Evolutionary conservation across 2,888 invertebrate genomes (phyloP).

Genomic region (Phortica okadai): DNA sequence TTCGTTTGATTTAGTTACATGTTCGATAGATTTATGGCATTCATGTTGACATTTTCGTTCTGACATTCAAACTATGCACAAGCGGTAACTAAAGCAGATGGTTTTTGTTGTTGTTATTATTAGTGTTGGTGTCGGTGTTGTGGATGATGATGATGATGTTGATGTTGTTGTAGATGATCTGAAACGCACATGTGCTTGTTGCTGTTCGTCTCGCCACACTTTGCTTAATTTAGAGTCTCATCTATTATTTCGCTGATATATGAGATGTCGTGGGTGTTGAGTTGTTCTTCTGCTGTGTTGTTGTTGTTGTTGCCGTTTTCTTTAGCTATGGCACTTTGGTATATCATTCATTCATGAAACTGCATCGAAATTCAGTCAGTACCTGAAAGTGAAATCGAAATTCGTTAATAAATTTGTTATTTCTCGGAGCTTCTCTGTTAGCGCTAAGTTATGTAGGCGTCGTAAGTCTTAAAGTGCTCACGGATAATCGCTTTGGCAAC

Average conservation of each 20-base stretch:
- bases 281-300: conserved; percentile 1
- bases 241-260: conserved; percentile 19
- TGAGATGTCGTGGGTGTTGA: neutral
- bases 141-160: neutral
- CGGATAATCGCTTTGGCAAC: neutral
- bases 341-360: conserved; percentile 31
- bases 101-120: neutral
- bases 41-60: conserved; percentile 47
- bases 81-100: conserved; percentile 3
- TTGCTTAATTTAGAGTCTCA: conserved; percentile 1
- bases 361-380: conserved; percentile 18
- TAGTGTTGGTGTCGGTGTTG: neutral
- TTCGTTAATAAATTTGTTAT: conserved; percentile 9
- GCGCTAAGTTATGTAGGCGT: neutral
- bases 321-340: conserved; percentile 17
- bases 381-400: conserved; percentile 18
- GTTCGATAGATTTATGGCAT: conserved; percentile 67
- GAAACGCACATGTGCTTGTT: neutral
- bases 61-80: conserved; percentile 10
- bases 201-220: neutral
- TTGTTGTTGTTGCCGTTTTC: conserved; percentile 1
- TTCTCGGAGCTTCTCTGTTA: too few species aligned
- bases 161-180: neutral
- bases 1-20: conserved; percentile 57
- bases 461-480: neutral